phyloP scores from a whole-genome alignment of 2,888 invertebrate genomes.

The Hypsopygia costalis region DNA sequence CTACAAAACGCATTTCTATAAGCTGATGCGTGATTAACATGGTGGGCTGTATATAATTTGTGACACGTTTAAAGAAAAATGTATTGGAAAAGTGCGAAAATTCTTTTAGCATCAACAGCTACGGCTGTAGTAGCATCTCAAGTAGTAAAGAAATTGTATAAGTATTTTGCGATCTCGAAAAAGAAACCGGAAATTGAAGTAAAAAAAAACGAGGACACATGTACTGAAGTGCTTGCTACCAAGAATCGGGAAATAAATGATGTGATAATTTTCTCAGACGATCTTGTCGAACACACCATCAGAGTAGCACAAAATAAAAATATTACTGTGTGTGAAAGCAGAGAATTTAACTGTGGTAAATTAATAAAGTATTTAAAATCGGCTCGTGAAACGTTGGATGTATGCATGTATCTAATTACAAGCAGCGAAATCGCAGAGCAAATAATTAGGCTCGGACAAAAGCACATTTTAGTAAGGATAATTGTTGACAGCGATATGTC shows the following conservation, averaged over 20 bases:
- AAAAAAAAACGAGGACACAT: slow-evolving; percentile 38
- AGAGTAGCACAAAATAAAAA: slow-evolving; percentile 59
- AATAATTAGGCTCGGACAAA: slow-evolving; percentile 68
- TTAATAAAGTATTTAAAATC: slow-evolving; percentile 71
- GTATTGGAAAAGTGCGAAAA: slow-evolving; percentile 69
- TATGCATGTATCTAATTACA: slow-evolving; percentile 75
- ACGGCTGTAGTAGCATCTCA: slow-evolving; percentile 64
- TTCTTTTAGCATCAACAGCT: slow-evolving; percentile 63
- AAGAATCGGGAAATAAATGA: slow-evolving; percentile 71
- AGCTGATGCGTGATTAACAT: slow-evolving; percentile 57
- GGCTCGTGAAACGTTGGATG: slow-evolving; percentile 69
- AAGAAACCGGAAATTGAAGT: slow-evolving; percentile 30
- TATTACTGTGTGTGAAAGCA: slow-evolving; percentile 60
- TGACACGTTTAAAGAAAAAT: slow-evolving; percentile 33
- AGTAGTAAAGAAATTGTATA: slow-evolving; percentile 59
- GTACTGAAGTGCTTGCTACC: slow-evolving; percentile 45
- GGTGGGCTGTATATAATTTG: slow-evolving; percentile 52
- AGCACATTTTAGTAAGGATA: slow-evolving; percentile 68
- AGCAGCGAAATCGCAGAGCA: slow-evolving; percentile 70
- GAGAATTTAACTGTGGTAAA: slow-evolving; percentile 69
- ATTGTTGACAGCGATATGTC: slow-evolving; percentile 74
- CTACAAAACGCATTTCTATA: background rate
- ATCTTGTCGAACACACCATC: slow-evolving; percentile 55
- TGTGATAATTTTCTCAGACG: slow-evolving; percentile 72
- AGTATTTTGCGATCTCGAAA: slow-evolving; percentile 46